A percentile compares a stretch with the other conserved stretches of the same genome.
phyloP scores from a whole-genome alignment of 2,797 vertebrate species.

The Echeneis naucrates region DNA sequence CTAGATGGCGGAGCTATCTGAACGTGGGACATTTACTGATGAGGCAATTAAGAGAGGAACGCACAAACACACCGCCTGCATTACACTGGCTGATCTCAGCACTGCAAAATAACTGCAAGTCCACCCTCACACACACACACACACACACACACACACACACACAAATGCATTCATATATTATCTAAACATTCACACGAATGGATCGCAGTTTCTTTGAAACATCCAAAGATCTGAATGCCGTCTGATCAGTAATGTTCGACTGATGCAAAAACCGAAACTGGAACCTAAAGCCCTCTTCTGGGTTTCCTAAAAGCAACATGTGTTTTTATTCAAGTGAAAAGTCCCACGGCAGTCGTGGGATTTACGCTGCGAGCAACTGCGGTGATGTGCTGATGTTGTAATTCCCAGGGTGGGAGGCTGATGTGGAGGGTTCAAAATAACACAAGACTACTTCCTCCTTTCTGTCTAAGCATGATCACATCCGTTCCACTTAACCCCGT shows the following conservation, averaged over 20 bases:
- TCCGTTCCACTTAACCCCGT: background rate
- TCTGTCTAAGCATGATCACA: background rate
- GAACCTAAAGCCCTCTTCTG: no score
- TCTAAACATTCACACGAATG: background rate
- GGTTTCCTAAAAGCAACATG: background rate
- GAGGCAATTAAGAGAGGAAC: conserved; percentile 77
- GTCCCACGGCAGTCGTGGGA: no score
- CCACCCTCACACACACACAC: background rate
- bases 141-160: background rate
- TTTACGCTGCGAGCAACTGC: no score
- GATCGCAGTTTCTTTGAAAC: conserved; percentile 5
- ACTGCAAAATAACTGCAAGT: conserved; percentile 8
- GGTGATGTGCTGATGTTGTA: no score
- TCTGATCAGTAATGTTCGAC: background rate
- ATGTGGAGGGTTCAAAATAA: background rate
- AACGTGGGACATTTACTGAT: conserved; percentile 82
- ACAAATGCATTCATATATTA: background rate
- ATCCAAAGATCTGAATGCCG: background rate
- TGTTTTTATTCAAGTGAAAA: background rate
- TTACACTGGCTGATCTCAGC: conserved; percentile 35
- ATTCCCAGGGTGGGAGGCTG: no score
- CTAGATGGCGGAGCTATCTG: conserved; percentile 65
- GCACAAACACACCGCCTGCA: conserved; percentile 51
- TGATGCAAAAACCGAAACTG: background rate
- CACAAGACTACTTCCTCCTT: background rate